Evolutionary conservation across 2,113 vertebrate species (phyloP), one percentile per base, ranked within the genome.

Genomic region (Colinus virginianus): DNA sequence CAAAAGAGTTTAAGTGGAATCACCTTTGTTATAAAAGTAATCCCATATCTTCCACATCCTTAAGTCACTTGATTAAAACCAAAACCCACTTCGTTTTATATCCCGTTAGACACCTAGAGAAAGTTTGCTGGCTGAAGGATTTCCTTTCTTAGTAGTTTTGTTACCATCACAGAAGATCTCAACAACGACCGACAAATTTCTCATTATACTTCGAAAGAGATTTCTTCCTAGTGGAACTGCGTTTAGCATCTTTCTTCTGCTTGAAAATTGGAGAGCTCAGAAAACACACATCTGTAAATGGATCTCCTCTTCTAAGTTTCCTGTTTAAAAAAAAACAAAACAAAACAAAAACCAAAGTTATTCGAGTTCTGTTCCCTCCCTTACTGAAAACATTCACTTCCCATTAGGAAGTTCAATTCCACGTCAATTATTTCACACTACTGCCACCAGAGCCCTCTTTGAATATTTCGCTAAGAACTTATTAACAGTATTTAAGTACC

Each of bases 271-370:
- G 99, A 43, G 99, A 99, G 83, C 92, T 53, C 91, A 99, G 98
- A 96, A 99, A 99, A 84, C 97, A 90, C 11, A 98, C 84, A 93
- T 99, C 99, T 76, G 99, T 99, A 95, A 98, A 99, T 34, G 98
- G 98, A 94, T 99, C 99, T 26, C 99, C 99, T 87, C 99, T 98
- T 48, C 99, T 98, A 40, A 99, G 98, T 95, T 99, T 99, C 97
- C 99, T 99, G 58, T 64, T 72, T 79, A 9, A 76, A 34, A 32
- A 67, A 9, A 16, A n/a, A 14, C 18, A 19, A 46, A 3, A 26
- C 30, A n/a, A 36, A n/a, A 36, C 36, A 36, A 36, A 36, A 36
- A 36, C 7, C 36, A 36, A 36, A 36, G 36, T 81, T 84, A 93
- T 30, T 3, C 68, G 22, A 87, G 3, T 87, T 87, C 61, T 66